Conservation (phyloP, 2,113 vertebrate species). For the Trogon surrucura region DNA sequence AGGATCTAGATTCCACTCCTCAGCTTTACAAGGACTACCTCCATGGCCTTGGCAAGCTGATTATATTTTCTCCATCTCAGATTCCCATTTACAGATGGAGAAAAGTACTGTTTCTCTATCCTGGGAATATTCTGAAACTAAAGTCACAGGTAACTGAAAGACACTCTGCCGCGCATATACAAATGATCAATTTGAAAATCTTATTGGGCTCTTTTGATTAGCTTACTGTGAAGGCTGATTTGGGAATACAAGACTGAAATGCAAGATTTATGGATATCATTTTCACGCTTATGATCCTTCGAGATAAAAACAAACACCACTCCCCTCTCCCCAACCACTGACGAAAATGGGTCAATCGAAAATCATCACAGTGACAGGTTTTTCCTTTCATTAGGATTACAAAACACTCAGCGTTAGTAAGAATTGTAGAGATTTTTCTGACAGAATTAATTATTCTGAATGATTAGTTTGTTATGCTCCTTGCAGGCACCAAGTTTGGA, state of each 20-base stretch:
- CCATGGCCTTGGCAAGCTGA: not conserved
- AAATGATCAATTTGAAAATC: conserved; percentile 9
- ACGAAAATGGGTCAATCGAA: conserved; percentile 66
- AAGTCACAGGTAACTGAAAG: conserved; percentile 17
- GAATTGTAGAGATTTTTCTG: conserved; percentile 70
- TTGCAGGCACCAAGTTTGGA: conserved; percentile 60
- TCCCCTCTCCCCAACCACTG: not conserved
- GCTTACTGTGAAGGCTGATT: conserved; percentile 39
- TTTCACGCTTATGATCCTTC: conserved; percentile 4
- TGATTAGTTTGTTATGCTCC: conserved; percentile 67
- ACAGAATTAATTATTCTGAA: conserved; percentile 73
- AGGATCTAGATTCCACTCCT: not conserved
- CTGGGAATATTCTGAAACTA: conserved; percentile 19
- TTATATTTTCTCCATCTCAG: not conserved
- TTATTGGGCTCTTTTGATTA: not conserved
- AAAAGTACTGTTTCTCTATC: not conserved
- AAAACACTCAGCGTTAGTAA: conserved; percentile 41
- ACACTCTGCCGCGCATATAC: not conserved
- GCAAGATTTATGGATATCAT: conserved; percentile 14
- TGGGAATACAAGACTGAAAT: conserved; percentile 16
- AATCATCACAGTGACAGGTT: conserved; percentile 52
- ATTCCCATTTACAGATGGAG: not conserved
- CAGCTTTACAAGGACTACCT: not conserved
- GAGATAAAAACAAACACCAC: conserved; percentile 30
- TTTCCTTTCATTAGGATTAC: conserved; percentile 66